Conservation (phyloP, 1,140 invertebrate genomes). For the Formica exsecta region DNA sequence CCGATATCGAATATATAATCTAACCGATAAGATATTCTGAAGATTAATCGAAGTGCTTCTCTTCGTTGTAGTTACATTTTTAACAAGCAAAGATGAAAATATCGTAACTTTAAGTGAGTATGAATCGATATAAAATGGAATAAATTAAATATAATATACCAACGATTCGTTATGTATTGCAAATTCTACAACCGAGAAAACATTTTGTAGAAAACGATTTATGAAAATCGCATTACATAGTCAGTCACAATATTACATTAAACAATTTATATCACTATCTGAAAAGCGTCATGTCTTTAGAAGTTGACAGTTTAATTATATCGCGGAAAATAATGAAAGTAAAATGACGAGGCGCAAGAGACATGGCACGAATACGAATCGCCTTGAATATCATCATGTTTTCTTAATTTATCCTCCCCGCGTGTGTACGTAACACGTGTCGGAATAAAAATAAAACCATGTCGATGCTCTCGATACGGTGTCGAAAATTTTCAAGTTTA, state of each 20-base stretch:
- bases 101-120: not conserved
- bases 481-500: slow-evolving; percentile 30
- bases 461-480: not conserved
- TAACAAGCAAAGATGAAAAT: not conserved
- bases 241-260: not conserved
- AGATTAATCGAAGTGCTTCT: slow-evolving; percentile 14
- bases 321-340: not conserved
- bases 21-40: not conserved
- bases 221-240: not conserved
- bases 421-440: slow-evolving; percentile 50
- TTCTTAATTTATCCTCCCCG: not conserved
- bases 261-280: not conserved
- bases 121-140: not conserved
- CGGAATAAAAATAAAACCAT: slow-evolving; percentile 63
- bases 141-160: not conserved
- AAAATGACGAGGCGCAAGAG: slow-evolving; percentile 51
- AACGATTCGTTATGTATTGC: not conserved
- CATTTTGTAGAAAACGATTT: not conserved
- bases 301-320: slow-evolving; percentile 36
- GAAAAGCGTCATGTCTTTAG: not conserved
- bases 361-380: slow-evolving; percentile 17
- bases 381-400: slow-evolving; percentile 21
- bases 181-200: not conserved
- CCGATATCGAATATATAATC: not conserved
- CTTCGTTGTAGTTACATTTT: not conserved